Conservation (phyloP, 2,888 invertebrate species). For the Drosophila birchii region DNA sequence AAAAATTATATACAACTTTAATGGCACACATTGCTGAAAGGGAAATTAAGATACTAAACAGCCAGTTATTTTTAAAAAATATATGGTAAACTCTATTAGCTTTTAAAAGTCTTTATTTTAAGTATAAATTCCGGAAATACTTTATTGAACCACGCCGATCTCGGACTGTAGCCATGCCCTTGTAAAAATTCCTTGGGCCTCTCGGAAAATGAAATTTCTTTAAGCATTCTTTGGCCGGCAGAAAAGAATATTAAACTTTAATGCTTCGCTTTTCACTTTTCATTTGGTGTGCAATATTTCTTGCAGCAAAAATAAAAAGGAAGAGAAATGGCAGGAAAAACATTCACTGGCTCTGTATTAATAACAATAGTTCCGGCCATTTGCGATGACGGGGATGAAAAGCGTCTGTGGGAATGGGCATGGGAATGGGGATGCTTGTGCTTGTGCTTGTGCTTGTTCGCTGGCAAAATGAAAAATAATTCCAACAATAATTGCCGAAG, state of each 20-base stretch:
- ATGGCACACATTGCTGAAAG: not conserved
- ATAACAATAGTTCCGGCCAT: conserved; percentile 66
- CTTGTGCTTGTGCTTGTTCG: conserved; percentile 21
- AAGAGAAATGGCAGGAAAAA: conserved; percentile 31
- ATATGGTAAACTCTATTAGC: not conserved
- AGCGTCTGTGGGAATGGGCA: conserved; percentile 7
- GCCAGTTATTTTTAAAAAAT: not conserved
- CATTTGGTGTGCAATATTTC: conserved; percentile 66
- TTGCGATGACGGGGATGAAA: conserved; percentile 26
- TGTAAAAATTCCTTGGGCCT: conserved; percentile 2
- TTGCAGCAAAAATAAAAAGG: conserved; percentile 13
- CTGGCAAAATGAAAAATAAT: conserved; percentile 71
- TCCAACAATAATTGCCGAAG: conserved; percentile 71
- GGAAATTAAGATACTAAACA: not conserved
- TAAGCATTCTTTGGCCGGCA: conserved; percentile 14
- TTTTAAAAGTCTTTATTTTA: not conserved
- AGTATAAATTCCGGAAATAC: not conserved
- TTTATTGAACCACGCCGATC: not conserved
- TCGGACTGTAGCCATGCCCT: not conserved
- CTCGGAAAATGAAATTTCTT: conserved; percentile 29
- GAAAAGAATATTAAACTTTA: conserved; percentile 24
- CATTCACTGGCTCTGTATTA: conserved; percentile 58
- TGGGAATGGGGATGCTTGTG: not conserved
- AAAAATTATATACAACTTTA: not conserved
- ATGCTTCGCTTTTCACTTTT: conserved; percentile 50